Evolutionary conservation across 2,113 vertebrate genomes (phyloP).

Genomic region (Condylura cristata): DNA sequence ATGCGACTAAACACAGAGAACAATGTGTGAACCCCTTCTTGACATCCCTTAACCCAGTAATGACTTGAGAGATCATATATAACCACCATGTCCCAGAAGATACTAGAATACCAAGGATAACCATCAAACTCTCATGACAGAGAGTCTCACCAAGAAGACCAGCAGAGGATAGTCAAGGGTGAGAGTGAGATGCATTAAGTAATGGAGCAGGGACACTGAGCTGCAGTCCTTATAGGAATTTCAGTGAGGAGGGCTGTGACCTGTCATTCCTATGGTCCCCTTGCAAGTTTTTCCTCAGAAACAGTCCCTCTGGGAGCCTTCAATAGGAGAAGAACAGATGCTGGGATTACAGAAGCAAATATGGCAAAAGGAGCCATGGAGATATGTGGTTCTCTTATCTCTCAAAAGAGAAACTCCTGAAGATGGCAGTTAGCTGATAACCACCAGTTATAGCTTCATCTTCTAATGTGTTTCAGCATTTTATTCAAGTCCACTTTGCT

Average conservation of each 20-base stretch:
- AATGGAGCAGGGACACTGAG: not conserved
- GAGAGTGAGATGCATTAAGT: not conserved
- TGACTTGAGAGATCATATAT: not conserved
- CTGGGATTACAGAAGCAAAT: not conserved
- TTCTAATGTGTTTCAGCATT: not conserved
- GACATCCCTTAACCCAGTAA: not conserved
- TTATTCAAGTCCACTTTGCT: not conserved
- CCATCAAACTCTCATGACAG: not conserved
- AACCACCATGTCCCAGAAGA: not conserved
- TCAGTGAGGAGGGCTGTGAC: accelerated
- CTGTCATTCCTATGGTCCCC: not conserved
- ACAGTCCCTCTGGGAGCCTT: not conserved
- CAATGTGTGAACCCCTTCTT: not conserved
- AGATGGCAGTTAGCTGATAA: not conserved
- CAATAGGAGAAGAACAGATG: not conserved
- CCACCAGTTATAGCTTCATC: not conserved
- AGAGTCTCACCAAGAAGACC: not conserved
- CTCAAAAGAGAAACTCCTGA: not conserved
- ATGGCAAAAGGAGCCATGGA: not conserved
- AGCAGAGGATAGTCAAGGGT: not conserved
- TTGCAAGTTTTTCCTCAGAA: not conserved
- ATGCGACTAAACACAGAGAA: not conserved
- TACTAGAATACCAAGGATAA: not conserved
- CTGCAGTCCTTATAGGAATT: not conserved
- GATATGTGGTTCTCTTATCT: not conserved